These are phyloP conservation scores for Rambutsinella grinnellia DNA, from an alignment of 2,888 invertebrate species.

Conservation along the genomic window DNA sequence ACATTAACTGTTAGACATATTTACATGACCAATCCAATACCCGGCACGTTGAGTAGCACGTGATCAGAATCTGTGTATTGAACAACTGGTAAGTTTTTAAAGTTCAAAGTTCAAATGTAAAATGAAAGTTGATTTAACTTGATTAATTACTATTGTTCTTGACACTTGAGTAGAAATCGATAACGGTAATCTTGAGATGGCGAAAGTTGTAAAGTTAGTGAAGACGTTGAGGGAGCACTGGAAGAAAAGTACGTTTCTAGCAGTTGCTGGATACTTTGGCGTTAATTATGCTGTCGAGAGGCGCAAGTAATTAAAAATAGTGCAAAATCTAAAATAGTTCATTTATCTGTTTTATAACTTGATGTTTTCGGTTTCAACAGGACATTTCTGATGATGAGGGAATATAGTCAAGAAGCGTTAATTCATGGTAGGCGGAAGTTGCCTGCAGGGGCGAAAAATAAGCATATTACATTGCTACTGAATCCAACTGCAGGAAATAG, in stretches of 20 bases:
- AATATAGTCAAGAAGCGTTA: constrained; percentile 83
- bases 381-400: constrained; percentile 81
- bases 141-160: no score
- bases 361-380: constrained; percentile 71
- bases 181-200: not conserved
- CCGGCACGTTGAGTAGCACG: no score
- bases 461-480: constrained; percentile 86
- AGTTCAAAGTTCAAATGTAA: no score
- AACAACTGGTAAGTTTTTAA: no score
- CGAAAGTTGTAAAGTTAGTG: constrained; percentile 71
- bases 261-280: constrained; percentile 79
- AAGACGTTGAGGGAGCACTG: constrained; percentile 84
- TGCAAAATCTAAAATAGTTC: constrained; percentile 7
- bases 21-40: no score
- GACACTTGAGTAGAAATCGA: no score
- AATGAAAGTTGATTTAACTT: no score
- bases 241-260: constrained; percentile 87
- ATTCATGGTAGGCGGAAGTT: constrained; percentile 79
- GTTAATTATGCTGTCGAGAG: constrained; percentile 78
- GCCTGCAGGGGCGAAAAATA: constrained; percentile 75
- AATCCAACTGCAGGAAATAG: constrained; percentile 92
- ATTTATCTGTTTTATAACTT: not conserved
- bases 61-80: no score
- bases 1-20: no score
- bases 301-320: constrained; percentile 76